These are phyloP conservation scores for Mesopsocus fuscifrons DNA, from an alignment of 2,888 invertebrate species.

Conservation along the genomic window DNA sequence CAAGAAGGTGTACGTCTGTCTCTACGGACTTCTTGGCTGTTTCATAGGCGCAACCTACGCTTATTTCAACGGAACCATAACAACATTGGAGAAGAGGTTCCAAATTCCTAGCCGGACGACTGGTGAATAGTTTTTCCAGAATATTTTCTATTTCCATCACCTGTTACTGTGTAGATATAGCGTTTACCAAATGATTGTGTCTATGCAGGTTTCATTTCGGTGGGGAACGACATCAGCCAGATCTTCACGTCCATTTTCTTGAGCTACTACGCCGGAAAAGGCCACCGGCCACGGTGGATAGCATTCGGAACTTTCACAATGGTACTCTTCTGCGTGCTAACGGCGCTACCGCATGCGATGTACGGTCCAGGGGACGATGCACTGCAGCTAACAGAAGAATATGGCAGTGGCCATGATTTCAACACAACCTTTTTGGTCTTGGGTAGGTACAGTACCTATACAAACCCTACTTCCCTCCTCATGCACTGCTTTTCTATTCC, in stretches of 20 bases:
- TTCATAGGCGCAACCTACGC: conserved; percentile 47
- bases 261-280: conserved; percentile 48
- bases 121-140: conserved; percentile 25
- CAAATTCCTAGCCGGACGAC: conserved; percentile 51
- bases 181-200: not conserved
- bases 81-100: conserved; percentile 51
- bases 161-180: no score
- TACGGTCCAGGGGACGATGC: conserved; percentile 50
- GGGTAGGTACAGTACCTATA: conserved; percentile 14
- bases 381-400: conserved; percentile 37
- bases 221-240: conserved; percentile 56
- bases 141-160: no score
- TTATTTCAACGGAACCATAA: conserved; percentile 54
- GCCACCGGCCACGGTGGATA: conserved; percentile 54
- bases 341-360: conserved; percentile 44
- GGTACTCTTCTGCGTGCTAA: conserved; percentile 43
- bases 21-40: conserved; percentile 47
- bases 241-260: conserved; percentile 42
- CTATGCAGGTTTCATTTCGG: conserved; percentile 40
- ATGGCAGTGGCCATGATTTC: conserved; percentile 27
- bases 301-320: conserved; percentile 38
- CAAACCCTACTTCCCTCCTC: no score
- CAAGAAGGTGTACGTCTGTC: conserved; percentile 36
- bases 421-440: conserved; percentile 27
- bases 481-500: no score